Evolutionary conservation across 2,888 invertebrate genomes (phyloP).

Genomic region (Eupithecia vulgata): DNA sequence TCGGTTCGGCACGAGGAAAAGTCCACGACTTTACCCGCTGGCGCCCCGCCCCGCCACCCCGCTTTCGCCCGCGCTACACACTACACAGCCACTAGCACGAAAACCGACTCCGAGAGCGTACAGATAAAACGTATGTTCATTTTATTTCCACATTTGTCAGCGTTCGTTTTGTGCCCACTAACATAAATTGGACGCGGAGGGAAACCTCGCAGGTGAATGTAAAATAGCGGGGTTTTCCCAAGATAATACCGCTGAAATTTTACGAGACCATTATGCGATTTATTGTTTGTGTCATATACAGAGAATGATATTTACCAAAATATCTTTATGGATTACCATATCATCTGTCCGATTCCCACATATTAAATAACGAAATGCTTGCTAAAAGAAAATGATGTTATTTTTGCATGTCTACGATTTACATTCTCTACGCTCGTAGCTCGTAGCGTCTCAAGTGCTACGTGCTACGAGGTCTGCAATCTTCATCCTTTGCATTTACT

Average conservation of each 20-base stretch:
- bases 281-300: constrained; percentile 80
- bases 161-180: constrained; percentile 84
- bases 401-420: constrained; percentile 14
- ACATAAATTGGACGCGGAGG: constrained; percentile 84
- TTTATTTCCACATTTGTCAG: constrained; percentile 84
- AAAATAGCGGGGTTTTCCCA: constrained; percentile 82
- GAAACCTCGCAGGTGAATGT: constrained; percentile 83
- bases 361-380: not conserved
- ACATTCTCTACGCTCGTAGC: constrained; percentile 50
- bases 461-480: constrained; percentile 28
- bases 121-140: constrained; percentile 83
- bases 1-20: constrained; percentile 49
- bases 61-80: constrained; percentile 40
- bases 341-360: not conserved
- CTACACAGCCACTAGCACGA: constrained; percentile 55
- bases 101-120: constrained; percentile 75
- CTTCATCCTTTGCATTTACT: constrained; percentile 34
- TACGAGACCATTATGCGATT: constrained; percentile 83
- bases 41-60: constrained; percentile 42
- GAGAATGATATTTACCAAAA: constrained; percentile 71
- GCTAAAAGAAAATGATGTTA: constrained; percentile 30
- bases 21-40: constrained; percentile 47
- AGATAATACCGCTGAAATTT: constrained; percentile 82
- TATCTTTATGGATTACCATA: constrained; percentile 59
- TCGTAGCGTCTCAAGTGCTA: constrained; percentile 47